Evolutionary conservation across 2,888 invertebrate genomes (phyloP).

Genomic region (Cephus pulcher): DNA sequence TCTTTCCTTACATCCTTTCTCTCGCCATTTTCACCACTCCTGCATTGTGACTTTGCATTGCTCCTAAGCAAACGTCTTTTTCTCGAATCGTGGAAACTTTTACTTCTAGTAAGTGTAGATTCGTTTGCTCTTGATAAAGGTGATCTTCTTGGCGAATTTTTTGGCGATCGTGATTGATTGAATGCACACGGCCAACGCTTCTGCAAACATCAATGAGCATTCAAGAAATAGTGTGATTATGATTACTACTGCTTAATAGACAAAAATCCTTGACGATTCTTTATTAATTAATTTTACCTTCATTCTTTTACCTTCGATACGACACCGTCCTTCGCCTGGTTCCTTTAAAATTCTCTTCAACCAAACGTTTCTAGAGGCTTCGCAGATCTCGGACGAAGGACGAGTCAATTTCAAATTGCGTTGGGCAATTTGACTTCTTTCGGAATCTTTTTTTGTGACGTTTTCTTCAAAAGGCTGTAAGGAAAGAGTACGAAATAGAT

Average conservation of each 20-base stretch:
- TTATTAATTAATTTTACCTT: constrained; percentile 49
- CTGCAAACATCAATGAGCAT: constrained; percentile 27
- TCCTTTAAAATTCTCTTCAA: not conserved
- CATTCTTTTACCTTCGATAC: constrained; percentile 59
- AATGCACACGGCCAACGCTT: constrained; percentile 46
- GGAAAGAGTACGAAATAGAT: not conserved
- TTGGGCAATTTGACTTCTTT: constrained; percentile 15
- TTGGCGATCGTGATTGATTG: constrained; percentile 38
- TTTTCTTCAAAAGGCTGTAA: constrained; percentile 19
- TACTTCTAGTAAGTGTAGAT: constrained; percentile 32
- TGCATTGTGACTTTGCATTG: constrained; percentile 23
- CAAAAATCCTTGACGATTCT: not conserved
- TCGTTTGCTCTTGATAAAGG: constrained; percentile 27
- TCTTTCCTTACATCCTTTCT: constrained; percentile 37
- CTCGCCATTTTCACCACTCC: constrained; percentile 22
- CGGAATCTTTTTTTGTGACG: constrained; percentile 8
- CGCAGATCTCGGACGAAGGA: constrained; percentile 4
- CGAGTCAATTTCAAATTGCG: constrained; percentile 15
- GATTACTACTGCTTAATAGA: not conserved
- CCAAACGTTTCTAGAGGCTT: not conserved
- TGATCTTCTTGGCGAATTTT: constrained; percentile 31
- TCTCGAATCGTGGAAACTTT: constrained; percentile 44
- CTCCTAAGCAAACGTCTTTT: constrained; percentile 33
- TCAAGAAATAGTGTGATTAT: not conserved
- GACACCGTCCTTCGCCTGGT: constrained; percentile 33